Percentiles rank a stretch among this genome's conserved stretches.
Evolutionary conservation across 2,888 invertebrate species (phyloP).

Genomic region (Heteromurus nitidus): DNA sequence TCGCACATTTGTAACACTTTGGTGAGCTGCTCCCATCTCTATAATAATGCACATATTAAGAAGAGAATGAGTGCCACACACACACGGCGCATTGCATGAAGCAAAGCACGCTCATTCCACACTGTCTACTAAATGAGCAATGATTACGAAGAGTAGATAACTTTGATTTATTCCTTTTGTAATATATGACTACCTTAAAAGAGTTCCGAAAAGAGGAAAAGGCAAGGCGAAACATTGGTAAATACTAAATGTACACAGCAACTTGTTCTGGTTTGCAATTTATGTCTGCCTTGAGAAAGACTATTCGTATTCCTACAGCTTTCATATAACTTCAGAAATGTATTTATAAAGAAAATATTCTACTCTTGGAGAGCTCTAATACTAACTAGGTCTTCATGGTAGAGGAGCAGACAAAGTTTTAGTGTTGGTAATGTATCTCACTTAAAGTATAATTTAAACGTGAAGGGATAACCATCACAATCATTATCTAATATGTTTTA

Average conservation of each 20-base stretch:
- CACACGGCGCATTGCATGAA: too few relatives aligned
- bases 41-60: too few relatives aligned
- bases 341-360: neutral
- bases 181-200: conserved; percentile 21
- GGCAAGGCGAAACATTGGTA: neutral
- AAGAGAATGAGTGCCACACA: too few relatives aligned
- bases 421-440: conserved; percentile 37
- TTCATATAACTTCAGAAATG: neutral
- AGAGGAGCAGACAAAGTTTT: conserved; percentile 10
- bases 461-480: conserved; percentile 11
- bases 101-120: neutral
- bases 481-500: conserved; percentile 19
- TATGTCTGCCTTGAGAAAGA: too few relatives aligned
- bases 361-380: neutral
- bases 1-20: conserved; percentile 55
- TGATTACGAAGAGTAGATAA: conserved; percentile 54
- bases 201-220: conserved; percentile 9
- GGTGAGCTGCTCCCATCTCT: too few relatives aligned
- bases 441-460: conserved; percentile 44
- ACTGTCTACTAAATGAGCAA: conserved; percentile 40
- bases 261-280: too few relatives aligned
- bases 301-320: too few relatives aligned
- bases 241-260: too few relatives aligned
- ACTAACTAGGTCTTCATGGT: neutral
- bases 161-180: conserved; percentile 54